Percentiles rank a stretch among this genome's conserved stretches.
Evolutionary conservation across 2,888 invertebrate species (phyloP).

Genomic region (Drosophila buzzatii): DNA sequence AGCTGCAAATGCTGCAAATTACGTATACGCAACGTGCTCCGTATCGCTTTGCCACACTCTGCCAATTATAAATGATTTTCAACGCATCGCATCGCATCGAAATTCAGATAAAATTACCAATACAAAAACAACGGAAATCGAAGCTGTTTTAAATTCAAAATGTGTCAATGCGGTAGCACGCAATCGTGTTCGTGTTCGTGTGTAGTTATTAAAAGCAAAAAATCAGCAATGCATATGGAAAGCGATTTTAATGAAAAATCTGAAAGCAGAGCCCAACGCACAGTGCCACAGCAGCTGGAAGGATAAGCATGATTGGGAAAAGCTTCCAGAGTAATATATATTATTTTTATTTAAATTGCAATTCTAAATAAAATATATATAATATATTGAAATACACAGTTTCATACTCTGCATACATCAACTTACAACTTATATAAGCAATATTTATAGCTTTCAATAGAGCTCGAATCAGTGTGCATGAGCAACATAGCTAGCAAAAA

Average conservation of each 20-base stretch:
- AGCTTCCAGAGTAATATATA: background rate
- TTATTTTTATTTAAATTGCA: no score
- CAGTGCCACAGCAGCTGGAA: slow-evolving; percentile 12
- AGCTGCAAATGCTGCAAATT: slow-evolving; percentile 46
- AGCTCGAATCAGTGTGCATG: slow-evolving; percentile 7
- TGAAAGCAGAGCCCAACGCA: slow-evolving; percentile 11
- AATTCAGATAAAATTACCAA: slow-evolving; percentile 1
- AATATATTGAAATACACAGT: background rate
- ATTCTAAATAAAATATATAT: background rate
- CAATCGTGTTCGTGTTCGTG: slow-evolving; percentile 18
- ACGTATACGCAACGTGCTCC: slow-evolving; percentile 38
- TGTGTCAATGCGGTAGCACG: slow-evolving; percentile 14
- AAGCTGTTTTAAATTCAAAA: slow-evolving; percentile 22
- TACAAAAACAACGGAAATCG: background rate
- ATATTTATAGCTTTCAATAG: background rate
- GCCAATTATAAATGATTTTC: slow-evolving; percentile 15
- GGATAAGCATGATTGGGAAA: background rate
- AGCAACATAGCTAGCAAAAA: slow-evolving; percentile 28
- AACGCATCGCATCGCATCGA: background rate
- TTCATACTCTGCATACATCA: background rate
- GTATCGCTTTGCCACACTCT: slow-evolving; percentile 10
- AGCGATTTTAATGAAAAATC: slow-evolving; percentile 55
- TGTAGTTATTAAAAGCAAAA: slow-evolving; percentile 43
- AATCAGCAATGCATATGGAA: slow-evolving; percentile 41
- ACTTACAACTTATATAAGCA: background rate